These are phyloP conservation scores for Litoditis marina DNA, from an alignment of 2,888 invertebrate species.

Conservation along the genomic window DNA sequence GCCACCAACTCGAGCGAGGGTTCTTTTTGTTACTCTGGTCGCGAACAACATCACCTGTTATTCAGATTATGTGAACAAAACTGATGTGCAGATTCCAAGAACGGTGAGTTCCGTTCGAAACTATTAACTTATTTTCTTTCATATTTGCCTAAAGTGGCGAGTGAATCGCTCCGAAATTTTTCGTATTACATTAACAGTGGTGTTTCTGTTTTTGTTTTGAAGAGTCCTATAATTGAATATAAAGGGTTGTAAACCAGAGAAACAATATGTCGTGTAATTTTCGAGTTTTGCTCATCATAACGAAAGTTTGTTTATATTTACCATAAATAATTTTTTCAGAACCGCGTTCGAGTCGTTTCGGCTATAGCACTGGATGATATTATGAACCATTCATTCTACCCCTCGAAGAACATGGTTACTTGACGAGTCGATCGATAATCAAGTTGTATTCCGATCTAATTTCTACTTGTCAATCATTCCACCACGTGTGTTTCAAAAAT, in stretches of 20 bases:
- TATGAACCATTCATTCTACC: constrained; percentile 29
- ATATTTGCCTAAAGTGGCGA: too few relatives aligned
- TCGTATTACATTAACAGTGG: too few relatives aligned
- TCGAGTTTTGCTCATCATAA: too few relatives aligned
- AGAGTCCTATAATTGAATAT: too few relatives aligned
- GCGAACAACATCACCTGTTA: constrained; percentile 6
- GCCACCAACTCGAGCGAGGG: neutral
- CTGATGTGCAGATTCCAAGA: neutral
- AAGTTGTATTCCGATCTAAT: constrained; percentile 25
- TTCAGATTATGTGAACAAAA: neutral
- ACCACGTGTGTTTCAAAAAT: constrained; percentile 31
- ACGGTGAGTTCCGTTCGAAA: too few relatives aligned
- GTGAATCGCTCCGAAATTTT: too few relatives aligned
- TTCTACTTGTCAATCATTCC: constrained; percentile 29
- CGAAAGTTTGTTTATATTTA: too few relatives aligned
- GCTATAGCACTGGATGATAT: constrained; percentile 20
- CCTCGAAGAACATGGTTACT: constrained; percentile 18
- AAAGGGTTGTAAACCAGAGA: too few relatives aligned
- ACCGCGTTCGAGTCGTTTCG: constrained; percentile 28
- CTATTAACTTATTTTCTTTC: too few relatives aligned
- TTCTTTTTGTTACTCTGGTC: constrained; percentile 12
- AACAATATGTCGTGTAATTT: too few relatives aligned
- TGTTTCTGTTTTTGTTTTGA: too few relatives aligned
- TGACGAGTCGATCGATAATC: constrained; percentile 26
- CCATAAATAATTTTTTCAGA: too few relatives aligned